Percentiles rank a stretch among this genome's conserved stretches.
Evolutionary conservation across 1,140 invertebrate species (phyloP).

Genomic region (Cydia strobilella): DNA sequence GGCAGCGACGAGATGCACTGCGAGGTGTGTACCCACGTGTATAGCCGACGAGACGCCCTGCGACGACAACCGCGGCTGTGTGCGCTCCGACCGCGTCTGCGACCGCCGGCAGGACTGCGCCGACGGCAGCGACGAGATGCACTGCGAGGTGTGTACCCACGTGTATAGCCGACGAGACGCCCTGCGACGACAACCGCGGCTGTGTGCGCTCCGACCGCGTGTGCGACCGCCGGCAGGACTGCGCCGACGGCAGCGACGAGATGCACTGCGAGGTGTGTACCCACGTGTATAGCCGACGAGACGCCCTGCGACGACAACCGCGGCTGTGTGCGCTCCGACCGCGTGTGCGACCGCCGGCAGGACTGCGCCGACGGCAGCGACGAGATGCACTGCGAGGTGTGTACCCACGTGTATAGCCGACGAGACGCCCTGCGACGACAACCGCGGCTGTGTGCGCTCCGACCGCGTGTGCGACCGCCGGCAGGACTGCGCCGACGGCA

Average conservation of each 20-base stretch:
- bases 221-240: conserved; percentile 86
- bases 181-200: conserved; percentile 52
- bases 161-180: conserved; percentile 56
- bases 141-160: conserved; percentile 71
- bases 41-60: conserved; percentile 63
- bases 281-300: conserved; percentile 50
- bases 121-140: conserved; percentile 86
- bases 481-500: conserved; percentile 85
- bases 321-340: conserved; percentile 49
- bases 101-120: conserved; percentile 85
- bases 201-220: conserved; percentile 55
- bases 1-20: conserved; percentile 87
- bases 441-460: conserved; percentile 49
- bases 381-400: conserved; percentile 82
- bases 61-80: conserved; percentile 54
- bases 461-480: conserved; percentile 83
- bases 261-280: conserved; percentile 74
- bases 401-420: conserved; percentile 47
- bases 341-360: conserved; percentile 83
- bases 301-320: conserved; percentile 56
- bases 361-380: conserved; percentile 88
- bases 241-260: conserved; percentile 88
- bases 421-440: conserved; percentile 57
- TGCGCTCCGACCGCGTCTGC: conserved; percentile 76
- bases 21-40: conserved; percentile 18